A percentile compares a stretch with the other conserved stretches of the same genome.
These are phyloP conservation scores for Periophthalmus magnuspinnatus DNA, from an alignment of 2,797 vertebrate species.

Conservation along the genomic window DNA sequence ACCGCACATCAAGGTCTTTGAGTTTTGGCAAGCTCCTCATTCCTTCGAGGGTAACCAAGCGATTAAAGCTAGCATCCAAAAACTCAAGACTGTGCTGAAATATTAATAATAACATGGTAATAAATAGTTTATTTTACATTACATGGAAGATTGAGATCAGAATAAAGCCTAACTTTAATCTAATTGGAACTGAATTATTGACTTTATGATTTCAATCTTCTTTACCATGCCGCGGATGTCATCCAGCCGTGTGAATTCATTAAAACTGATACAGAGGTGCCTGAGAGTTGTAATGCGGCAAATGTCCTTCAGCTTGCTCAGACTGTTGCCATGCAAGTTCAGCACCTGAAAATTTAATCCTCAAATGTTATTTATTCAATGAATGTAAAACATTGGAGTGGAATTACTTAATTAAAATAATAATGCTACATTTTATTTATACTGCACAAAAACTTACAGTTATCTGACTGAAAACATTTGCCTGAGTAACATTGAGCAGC, in stretches of 20 bases:
- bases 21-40: constrained; percentile 76
- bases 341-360: constrained; percentile 70
- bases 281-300: constrained; percentile 75
- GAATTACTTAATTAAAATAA: background rate
- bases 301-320: constrained; percentile 81
- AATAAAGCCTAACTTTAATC: background rate
- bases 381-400: background rate
- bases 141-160: background rate
- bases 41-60: constrained; percentile 76
- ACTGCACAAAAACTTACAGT: constrained; percentile 68
- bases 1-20: constrained; percentile 81
- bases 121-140: background rate
- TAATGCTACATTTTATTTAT: too few relatives aligned
- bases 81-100: constrained; percentile 80
- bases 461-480: constrained; percentile 83
- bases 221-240: constrained; percentile 84
- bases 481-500: constrained; percentile 74
- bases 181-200: background rate
- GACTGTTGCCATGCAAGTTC: constrained; percentile 84
- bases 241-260: constrained; percentile 82
- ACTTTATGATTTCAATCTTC: background rate
- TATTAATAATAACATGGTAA: background rate
- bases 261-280: constrained; percentile 83
- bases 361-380: background rate
- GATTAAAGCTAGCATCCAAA: constrained; percentile 84